Evolutionary conservation across 2,113 vertebrate species (phyloP), one percentile per base, ranked within the genome.

Genomic region (Miniopterus natalensis): DNA sequence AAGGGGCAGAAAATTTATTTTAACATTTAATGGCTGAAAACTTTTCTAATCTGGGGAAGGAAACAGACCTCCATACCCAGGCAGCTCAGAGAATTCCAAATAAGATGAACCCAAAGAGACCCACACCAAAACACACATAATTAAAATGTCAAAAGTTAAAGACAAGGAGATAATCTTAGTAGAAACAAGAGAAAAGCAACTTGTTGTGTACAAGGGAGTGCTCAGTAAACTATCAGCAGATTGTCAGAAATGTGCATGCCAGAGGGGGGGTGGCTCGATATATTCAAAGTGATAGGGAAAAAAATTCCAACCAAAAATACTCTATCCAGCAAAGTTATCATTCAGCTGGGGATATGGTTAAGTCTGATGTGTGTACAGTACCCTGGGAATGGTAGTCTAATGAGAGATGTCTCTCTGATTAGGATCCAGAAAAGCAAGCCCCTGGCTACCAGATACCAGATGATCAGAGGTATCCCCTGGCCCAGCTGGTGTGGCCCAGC

Each of bases 91-190:
- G 9, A 63, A 36, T 36, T 75, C 17, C 57, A 36, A 40, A 27
- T 63, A 51, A 75, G 45, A 75, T 63, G 14, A 75, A 61, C 31
- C 47, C 45, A 49, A 63, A 63, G 45, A 75, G 6, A 29, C 4
- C 9, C 23, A 75, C 14, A 27, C 8, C 42, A 63, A 75, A 53
- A 12, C 14, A 40, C 10, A 73, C 29, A 36, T 63, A 75, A 75
- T 88, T 75, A 40, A 88, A 75, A 75, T 49, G 9, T 25, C 57
- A 75, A 74, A 75, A 63, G 21, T 88, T 74, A 88, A 75, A 75
- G n/a, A 59, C 8, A 61, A 61, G 4, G 36, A 80, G 55, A 81
- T 59, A 29, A 61, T 81, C 17, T 45, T 4, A 81, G 42, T 45
- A 81, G 14, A 8, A 81, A 55, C 36, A 80, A 59, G 13, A 80